Conservation (phyloP, 1,140 invertebrate genomes). For the Acromyrmex echinatior region DNA sequence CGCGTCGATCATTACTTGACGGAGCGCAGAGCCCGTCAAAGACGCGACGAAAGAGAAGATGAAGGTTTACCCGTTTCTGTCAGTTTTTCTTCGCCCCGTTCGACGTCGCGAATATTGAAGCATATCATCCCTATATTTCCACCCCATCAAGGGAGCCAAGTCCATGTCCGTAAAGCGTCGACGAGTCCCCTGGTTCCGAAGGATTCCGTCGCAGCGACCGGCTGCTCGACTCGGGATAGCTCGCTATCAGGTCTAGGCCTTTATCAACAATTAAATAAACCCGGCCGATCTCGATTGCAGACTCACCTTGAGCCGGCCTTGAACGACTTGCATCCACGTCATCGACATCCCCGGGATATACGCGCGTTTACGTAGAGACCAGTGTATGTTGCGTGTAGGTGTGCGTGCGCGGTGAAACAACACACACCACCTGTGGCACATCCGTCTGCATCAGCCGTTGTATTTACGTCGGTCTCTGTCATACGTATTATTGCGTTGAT, state of each 20-base stretch:
- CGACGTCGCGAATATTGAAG: not conserved
- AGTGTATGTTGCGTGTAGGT: slow-evolving; percentile 19
- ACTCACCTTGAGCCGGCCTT: not conserved
- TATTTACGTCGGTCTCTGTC: slow-evolving; percentile 46
- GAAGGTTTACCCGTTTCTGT: not conserved
- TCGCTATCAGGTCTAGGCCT: not conserved
- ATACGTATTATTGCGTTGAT: slow-evolving; percentile 9
- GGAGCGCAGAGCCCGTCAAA: slow-evolving; percentile 33
- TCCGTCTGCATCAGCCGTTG: slow-evolving; percentile 25
- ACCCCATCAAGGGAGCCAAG: not conserved
- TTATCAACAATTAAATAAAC: slow-evolving; percentile 26
- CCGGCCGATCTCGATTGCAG: not conserved
- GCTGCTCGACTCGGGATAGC: slow-evolving; percentile 1
- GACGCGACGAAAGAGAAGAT: slow-evolving; percentile 22
- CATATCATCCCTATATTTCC: not conserved
- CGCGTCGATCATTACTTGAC: slow-evolving; percentile 58
- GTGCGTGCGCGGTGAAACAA: slow-evolving; percentile 40
- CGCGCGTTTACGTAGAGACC: slow-evolving; percentile 23
- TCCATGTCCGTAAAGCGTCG: slow-evolving; percentile 23
- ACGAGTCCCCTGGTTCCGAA: not conserved
- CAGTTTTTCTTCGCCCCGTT: not conserved
- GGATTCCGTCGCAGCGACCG: slow-evolving; percentile 33
- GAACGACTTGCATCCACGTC: slow-evolving; percentile 22
- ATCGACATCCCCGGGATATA: slow-evolving; percentile 52
- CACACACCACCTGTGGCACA: slow-evolving; percentile 56